Evolutionary conservation across 64 coral and sea anemone genomes (phyloP).

Genomic region (Exaiptasia diaphana): DNA sequence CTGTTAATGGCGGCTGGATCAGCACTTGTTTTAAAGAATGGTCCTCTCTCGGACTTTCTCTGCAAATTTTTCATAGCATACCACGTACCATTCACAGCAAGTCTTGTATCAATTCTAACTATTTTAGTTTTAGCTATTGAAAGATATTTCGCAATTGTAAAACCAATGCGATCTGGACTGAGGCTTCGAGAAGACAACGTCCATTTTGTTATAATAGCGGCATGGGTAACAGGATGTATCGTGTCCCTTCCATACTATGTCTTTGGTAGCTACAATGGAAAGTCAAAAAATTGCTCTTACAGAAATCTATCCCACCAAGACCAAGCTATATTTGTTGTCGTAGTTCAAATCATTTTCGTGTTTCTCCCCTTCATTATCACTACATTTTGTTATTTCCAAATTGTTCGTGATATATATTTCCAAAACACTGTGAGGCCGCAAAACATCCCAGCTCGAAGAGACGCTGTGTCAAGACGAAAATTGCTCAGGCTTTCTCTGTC

Average conservation of each 20-base stretch:
- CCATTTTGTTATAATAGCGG: not conserved
- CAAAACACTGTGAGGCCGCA: not conserved
- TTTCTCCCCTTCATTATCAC: not conserved
- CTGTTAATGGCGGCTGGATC: not conserved
- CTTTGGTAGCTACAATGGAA: not conserved
- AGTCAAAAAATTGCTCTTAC: not conserved
- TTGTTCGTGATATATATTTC: constrained; percentile 3
- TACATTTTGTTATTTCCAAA: constrained; percentile 5
- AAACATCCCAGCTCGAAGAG: not conserved
- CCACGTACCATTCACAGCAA: not conserved
- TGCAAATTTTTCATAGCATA: not conserved
- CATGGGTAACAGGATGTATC: not conserved
- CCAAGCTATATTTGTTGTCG: not conserved
- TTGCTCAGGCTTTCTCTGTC: not conserved
- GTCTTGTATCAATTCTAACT: constrained; percentile 3
- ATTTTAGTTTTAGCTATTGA: constrained; percentile 6
- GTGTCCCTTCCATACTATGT: not conserved
- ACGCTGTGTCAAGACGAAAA: not conserved
- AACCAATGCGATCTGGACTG: not conserved
- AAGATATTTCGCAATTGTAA: not conserved
- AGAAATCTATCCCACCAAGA: not conserved
- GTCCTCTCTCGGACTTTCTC: not conserved
- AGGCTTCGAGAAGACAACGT: not conserved
- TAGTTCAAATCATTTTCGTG: not conserved
- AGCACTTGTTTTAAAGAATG: not conserved